Percentiles rank a stretch among this genome's conserved stretches.
Conservation (phyloP, 2,888 invertebrate species). For the Andrena dorsata region DNA sequence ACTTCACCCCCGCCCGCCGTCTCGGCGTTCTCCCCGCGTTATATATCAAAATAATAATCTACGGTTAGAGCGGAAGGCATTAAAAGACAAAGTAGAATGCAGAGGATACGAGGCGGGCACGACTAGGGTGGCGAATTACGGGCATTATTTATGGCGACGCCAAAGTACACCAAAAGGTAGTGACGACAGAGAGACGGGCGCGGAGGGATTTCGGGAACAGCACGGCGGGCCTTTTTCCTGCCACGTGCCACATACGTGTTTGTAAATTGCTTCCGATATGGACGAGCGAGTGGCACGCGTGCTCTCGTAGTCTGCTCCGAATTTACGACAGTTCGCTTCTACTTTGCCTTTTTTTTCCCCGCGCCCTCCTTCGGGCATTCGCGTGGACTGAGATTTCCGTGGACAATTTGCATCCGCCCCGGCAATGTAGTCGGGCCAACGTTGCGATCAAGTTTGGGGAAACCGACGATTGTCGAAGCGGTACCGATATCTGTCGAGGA, state of each 20-base stretch:
- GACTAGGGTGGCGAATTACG: slow-evolving; percentile 69
- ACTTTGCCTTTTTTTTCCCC: slow-evolving; percentile 33
- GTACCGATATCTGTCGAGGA: background rate
- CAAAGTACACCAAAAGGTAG: slow-evolving; percentile 62
- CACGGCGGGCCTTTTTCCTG: slow-evolving; percentile 61
- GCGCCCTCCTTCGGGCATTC: background rate
- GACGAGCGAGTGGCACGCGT: slow-evolving; percentile 57
- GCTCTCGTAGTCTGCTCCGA: slow-evolving; percentile 39
- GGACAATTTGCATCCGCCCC: slow-evolving; percentile 50
- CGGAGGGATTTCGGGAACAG: slow-evolving; percentile 14
- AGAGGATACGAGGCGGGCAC: slow-evolving; percentile 53
- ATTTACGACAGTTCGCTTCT: slow-evolving; percentile 62
- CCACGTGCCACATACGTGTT: slow-evolving; percentile 74
- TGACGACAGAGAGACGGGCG: slow-evolving; percentile 40
- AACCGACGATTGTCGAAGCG: slow-evolving; percentile 3
- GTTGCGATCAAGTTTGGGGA: slow-evolving; percentile 22
- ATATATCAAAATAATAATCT: slow-evolving; percentile 76
- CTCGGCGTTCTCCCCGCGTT: slow-evolving; percentile 11
- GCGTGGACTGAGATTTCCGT: slow-evolving; percentile 31
- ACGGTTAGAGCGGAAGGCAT: slow-evolving; percentile 74
- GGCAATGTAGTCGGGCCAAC: slow-evolving; percentile 24
- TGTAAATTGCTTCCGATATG: slow-evolving; percentile 80
- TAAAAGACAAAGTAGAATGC: slow-evolving; percentile 72
- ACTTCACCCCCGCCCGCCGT: slow-evolving; percentile 30
- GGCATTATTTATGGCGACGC: slow-evolving; percentile 71